Evolutionary conservation across 1,140 invertebrate species (phyloP).

Genomic region (Euschistus heros): DNA sequence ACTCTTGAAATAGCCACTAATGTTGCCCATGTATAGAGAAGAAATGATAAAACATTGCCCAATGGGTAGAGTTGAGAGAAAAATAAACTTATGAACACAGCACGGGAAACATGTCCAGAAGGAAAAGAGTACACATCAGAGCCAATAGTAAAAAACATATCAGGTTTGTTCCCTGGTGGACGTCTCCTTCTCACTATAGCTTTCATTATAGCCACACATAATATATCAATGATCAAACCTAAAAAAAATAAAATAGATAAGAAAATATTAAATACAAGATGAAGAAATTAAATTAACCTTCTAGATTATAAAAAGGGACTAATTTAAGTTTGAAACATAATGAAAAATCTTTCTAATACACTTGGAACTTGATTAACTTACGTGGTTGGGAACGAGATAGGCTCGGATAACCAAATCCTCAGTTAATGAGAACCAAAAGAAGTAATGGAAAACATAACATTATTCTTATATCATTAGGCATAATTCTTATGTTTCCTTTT

Average conservation of each 20-base stretch:
- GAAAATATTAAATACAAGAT: neutral
- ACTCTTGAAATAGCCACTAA: slow-evolving; percentile 68
- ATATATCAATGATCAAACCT: slow-evolving; percentile 78
- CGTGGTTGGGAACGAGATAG: too few species aligned
- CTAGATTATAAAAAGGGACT: too few species aligned
- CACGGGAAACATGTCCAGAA: slow-evolving; percentile 87
- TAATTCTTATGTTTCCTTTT: too few species aligned
- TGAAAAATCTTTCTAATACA: too few species aligned
- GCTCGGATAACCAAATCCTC: too few species aligned
- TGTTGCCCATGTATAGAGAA: slow-evolving; percentile 61
- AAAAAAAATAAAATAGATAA: slow-evolving; percentile 35
- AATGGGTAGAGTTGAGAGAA: slow-evolving; percentile 50
- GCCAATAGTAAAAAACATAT: slow-evolving; percentile 49
- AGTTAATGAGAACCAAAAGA: too few species aligned
- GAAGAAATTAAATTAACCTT: too few species aligned
- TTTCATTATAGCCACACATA: slow-evolving; percentile 73
- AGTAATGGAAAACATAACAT: too few species aligned
- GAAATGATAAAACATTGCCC: slow-evolving; percentile 43
- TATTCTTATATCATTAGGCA: too few species aligned
- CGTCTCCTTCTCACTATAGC: slow-evolving; percentile 62
- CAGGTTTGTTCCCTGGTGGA: slow-evolving; percentile 51
- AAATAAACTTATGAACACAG: slow-evolving; percentile 63
- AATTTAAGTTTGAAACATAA: too few species aligned
- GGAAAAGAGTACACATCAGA: slow-evolving; percentile 92
- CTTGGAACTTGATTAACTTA: too few species aligned